Conservation (phyloP, 2,797 vertebrate species). For the Echiichthys vipera region DNA sequence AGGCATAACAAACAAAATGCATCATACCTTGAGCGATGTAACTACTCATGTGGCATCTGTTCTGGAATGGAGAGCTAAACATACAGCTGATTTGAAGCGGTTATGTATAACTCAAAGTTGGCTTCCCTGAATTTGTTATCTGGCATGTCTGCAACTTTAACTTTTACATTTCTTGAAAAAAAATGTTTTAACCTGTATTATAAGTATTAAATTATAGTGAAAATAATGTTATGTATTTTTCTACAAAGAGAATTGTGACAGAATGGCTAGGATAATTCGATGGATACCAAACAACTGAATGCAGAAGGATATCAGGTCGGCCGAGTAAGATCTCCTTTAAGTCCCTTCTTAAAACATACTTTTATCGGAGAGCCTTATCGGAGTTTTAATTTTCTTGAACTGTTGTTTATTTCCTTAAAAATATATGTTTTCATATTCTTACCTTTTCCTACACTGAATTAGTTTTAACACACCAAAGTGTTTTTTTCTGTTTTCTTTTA, state of each 20-base stretch:
- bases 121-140: constrained; percentile 1
- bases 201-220: not conserved
- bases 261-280: not conserved
- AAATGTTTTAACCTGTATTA: not conserved
- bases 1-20: constrained; percentile 70
- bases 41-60: constrained; percentile 71
- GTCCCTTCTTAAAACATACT: too few relatives aligned
- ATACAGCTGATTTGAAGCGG: constrained; percentile 39
- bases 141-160: not conserved
- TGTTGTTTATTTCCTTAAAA: too few relatives aligned
- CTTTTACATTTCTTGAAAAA: not conserved
- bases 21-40: constrained; percentile 72
- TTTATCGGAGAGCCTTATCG: too few relatives aligned
- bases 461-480: too few relatives aligned
- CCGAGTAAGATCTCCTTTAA: too few relatives aligned
- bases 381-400: too few relatives aligned
- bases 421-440: too few relatives aligned
- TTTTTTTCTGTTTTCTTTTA: too few relatives aligned
- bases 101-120: constrained; percentile 8
- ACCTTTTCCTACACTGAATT: too few relatives aligned
- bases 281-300: not conserved
- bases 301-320: too few relatives aligned
- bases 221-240: not conserved
- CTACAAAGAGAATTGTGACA: not conserved
- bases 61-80: constrained; percentile 52